A percentile compares a stretch with the other conserved stretches of the same genome.
These are phyloP conservation scores for Spodoptera exigua DNA, from an alignment of 2,888 invertebrate genomes.

Conservation along the genomic window DNA sequence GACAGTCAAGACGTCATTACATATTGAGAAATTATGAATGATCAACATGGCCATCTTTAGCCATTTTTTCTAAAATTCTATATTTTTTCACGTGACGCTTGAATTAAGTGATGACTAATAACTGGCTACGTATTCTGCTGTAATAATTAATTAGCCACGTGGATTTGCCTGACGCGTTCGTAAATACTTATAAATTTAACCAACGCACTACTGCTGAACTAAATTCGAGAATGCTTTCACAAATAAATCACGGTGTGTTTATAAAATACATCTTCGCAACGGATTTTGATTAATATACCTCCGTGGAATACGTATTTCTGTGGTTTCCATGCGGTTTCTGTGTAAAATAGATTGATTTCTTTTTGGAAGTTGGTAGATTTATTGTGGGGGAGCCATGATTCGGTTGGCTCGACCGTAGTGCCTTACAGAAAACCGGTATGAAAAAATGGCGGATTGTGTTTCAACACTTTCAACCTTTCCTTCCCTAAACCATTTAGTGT, in stretches of 20 bases:
- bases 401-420: no score
- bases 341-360: conserved; percentile 37
- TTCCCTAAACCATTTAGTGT: no score
- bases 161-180: conserved; percentile 19
- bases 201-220: conserved; percentile 27
- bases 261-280: conserved; percentile 29
- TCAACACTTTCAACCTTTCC: no score
- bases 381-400: no score
- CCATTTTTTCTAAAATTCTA: no score
- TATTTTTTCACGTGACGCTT: no score
- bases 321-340: conserved; percentile 34
- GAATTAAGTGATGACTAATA: no score
- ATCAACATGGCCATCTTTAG: no score
- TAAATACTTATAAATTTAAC: conserved; percentile 40
- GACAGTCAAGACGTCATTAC: no score
- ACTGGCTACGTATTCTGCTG: not conserved
- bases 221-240: conserved; percentile 50
- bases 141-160: conserved; percentile 20
- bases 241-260: conserved; percentile 48
- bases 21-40: no score
- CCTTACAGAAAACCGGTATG: no score
- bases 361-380: conserved; percentile 4
- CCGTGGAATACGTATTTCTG: conserved; percentile 24
- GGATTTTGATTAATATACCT: conserved; percentile 45
- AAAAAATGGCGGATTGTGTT: no score